phyloP scores from a whole-genome alignment of 2,113 vertebrate genomes.

The Benitochromis conjunctus region DNA sequence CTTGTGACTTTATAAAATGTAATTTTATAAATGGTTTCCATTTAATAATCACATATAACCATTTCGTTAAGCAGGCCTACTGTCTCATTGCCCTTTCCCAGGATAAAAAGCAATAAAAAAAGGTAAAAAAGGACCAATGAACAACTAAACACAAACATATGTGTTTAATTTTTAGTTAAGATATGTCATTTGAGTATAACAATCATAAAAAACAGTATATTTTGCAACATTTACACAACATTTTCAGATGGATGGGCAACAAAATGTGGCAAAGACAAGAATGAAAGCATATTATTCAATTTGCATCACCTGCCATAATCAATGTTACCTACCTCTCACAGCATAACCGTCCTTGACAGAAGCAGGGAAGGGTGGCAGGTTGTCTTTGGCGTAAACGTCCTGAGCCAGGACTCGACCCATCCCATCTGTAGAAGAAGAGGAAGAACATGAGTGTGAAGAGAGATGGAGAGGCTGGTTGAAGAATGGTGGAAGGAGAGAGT shows the following conservation, averaged over 20 bases:
- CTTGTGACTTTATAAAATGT: background rate
- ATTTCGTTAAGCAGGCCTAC: background rate
- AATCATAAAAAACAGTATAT: background rate
- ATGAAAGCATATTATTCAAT: background rate
- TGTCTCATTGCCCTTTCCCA: background rate
- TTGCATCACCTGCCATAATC: background rate
- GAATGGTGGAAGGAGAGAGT: background rate
- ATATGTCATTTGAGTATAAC: background rate
- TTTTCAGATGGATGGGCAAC: background rate
- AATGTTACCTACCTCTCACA: slow-evolving; percentile 85
- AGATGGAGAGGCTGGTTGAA: background rate
- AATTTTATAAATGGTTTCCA: background rate
- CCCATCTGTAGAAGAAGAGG: slow-evolving; percentile 79
- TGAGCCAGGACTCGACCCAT: slow-evolving; percentile 99
- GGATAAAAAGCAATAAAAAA: background rate
- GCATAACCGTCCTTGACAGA: slow-evolving; percentile 99
- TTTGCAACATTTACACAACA: background rate
- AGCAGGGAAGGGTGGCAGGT: slow-evolving; percentile 96
- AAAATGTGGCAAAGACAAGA: background rate
- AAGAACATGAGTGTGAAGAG: slow-evolving; percentile 4
- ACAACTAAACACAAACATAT: background rate
- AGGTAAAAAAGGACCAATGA: background rate
- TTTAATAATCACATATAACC: background rate
- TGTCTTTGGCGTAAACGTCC: slow-evolving; percentile 99
- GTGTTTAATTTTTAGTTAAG: background rate